Base-by-base conservation (phyloP, 2,113 vertebrate species). In the Sardina pilchardus region DNA sequence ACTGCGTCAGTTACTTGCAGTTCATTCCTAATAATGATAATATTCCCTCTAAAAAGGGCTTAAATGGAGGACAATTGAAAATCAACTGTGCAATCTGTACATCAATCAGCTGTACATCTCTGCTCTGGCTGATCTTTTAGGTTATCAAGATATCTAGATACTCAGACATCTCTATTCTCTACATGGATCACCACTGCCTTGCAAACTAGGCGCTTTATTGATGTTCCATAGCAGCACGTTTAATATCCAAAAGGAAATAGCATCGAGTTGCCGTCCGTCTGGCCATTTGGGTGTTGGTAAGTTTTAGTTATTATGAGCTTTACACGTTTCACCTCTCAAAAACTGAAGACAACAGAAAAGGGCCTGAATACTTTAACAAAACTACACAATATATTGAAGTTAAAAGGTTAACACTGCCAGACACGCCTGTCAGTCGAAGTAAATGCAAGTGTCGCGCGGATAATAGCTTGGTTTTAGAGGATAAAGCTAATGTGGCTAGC, bases 401-500 rank as follows among this genome's bases (percentile, higher is more conserved):
- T 67, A 78, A 34, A 36, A 78, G 71, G 30, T 78, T 5, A 78
- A 78, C 71, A 78, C 10, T 10, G 10, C 30, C 14, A 17, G 10
- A 14, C 71, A 36, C 71, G 26, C 3, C 59, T 12, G 14, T 36
- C 71, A 78, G 71, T 16, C 30, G 34, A 34, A 17, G 71, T 78
- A 34, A 17, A 3, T 36, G 3, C 10, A 36, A 67, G 9, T 9
- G 6, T 67, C 63, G 30, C 63, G 63, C 53, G 53, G 19, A 59
- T 24, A 59, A 78, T 36, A 34, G 71, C 30, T 16, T 78, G 71
- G 34, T 4, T 42, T 42, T 34, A 78, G 30, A 78, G 71, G 71
- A 78, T 78, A 78, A 78, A 78, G 71, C 71, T 78, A 78, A 78
- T 78, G 71, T 36, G 71, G 71, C 71, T 78, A 78, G 30, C 71